phyloP scores from a whole-genome alignment of 1,140 invertebrate genomes.

The Leguminivora glycinivorella region DNA sequence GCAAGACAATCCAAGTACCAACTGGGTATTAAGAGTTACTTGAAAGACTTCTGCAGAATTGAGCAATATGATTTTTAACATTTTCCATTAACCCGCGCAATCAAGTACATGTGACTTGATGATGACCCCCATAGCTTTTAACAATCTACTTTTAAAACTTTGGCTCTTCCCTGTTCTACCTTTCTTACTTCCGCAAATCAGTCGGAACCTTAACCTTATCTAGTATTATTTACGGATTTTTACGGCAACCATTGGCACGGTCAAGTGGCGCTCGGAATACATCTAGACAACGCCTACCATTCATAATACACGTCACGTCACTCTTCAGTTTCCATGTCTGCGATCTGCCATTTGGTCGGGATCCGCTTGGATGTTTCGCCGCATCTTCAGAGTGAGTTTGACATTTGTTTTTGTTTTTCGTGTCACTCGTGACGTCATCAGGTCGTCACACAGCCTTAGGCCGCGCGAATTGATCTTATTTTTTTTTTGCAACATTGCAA shows the following conservation, averaged over 20 bases:
- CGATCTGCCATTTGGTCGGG: background rate
- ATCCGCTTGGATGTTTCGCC: conserved; percentile 50
- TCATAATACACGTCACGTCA: conserved; percentile 54
- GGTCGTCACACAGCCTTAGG: background rate
- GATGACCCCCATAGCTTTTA: no score
- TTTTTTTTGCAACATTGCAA: background rate
- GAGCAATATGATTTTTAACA: no score
- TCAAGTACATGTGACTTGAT: no score
- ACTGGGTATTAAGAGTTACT: no score
- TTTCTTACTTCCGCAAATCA: background rate
- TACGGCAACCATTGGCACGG: conserved; percentile 60
- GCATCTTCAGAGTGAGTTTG: conserved; percentile 61
- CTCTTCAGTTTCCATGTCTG: conserved; percentile 27
- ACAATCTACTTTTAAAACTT: no score
- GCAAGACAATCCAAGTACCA: no score
- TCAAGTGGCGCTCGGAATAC: conserved; percentile 70
- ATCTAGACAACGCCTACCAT: conserved; percentile 61
- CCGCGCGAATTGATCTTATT: background rate
- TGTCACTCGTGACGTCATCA: background rate
- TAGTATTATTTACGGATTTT: conserved; percentile 62
- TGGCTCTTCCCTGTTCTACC: no score
- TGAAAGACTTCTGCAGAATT: no score
- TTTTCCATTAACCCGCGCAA: no score
- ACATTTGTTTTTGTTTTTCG: background rate
- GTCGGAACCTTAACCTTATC: conserved; percentile 35